Percentiles rank a stretch among this genome's conserved stretches.
Evolutionary conservation across 1,140 invertebrate genomes (phyloP).

Genomic region (Caerostris extrusa): DNA sequence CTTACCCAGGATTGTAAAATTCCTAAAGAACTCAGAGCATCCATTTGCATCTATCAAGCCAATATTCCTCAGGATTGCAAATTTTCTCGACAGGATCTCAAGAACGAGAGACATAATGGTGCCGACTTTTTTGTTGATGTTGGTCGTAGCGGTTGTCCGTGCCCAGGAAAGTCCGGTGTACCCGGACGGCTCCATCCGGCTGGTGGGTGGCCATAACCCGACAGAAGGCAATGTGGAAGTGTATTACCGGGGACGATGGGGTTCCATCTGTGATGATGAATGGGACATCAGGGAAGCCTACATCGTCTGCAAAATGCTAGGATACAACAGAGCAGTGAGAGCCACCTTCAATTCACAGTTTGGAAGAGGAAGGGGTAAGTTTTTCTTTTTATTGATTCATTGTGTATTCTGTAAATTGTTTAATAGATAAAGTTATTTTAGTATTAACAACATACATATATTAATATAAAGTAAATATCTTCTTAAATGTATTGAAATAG

Average conservation of each 20-base stretch:
- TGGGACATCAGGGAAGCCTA: constrained; percentile 91
- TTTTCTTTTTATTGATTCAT: background rate
- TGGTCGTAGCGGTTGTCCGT: background rate
- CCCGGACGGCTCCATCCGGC: constrained; percentile 69
- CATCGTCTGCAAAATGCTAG: constrained; percentile 91
- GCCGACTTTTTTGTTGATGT: constrained; percentile 10
- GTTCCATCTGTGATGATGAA: constrained; percentile 94
- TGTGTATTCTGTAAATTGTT: background rate
- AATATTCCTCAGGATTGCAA: constrained; percentile 49
- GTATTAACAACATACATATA: too few relatives aligned
- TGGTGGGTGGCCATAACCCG: constrained; percentile 72
- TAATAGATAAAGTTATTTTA: too few relatives aligned
- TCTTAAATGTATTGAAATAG: too few relatives aligned
- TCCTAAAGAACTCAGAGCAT: too few relatives aligned
- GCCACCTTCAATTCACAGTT: constrained; percentile 89
- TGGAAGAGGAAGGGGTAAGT: constrained; percentile 84
- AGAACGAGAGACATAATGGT: constrained; percentile 40
- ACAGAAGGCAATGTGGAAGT: constrained; percentile 92
- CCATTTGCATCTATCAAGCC: background rate
- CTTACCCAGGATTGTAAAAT: too few relatives aligned
- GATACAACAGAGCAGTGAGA: constrained; percentile 84
- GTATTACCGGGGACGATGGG: constrained; percentile 91
- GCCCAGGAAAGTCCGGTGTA: constrained; percentile 54
- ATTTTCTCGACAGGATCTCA: constrained; percentile 48
- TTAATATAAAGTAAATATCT: too few relatives aligned